Evolutionary conservation across 2,888 invertebrate genomes (phyloP).

Genomic region (Archaeoteleia sp.): DNA sequence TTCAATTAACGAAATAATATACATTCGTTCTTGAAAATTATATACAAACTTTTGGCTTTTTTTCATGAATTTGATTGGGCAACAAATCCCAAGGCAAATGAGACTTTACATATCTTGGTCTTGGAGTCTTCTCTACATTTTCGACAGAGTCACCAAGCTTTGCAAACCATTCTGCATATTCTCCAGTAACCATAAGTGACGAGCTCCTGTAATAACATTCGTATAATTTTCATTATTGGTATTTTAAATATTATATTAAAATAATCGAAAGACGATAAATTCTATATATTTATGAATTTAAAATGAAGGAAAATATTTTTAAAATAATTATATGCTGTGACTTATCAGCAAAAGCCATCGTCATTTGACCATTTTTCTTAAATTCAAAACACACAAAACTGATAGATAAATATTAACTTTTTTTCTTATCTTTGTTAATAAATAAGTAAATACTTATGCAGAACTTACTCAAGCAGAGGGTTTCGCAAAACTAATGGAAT

Average conservation of each 20-base stretch:
- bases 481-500: conserved; percentile 78
- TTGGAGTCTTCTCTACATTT: conserved; percentile 77
- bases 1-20: too few relatives aligned
- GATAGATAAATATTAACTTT: too few relatives aligned
- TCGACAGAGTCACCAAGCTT: conserved; percentile 83
- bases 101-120: conserved; percentile 80
- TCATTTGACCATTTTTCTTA: too few relatives aligned
- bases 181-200: conserved; percentile 66
- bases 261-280: too few relatives aligned
- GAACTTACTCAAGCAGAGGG: conserved; percentile 72
- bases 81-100: conserved; percentile 80
- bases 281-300: neutral
- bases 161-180: conserved; percentile 67
- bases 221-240: conserved; percentile 3
- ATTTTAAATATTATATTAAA: neutral
- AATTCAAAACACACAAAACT: too few relatives aligned
- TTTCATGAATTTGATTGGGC: conserved; percentile 75
- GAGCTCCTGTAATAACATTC: conserved; percentile 60
- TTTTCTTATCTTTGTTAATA: too few relatives aligned
- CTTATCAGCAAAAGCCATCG: too few relatives aligned
- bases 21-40: too few relatives aligned
- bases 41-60: conserved; percentile 79
- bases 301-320: too few relatives aligned
- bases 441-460: neutral
- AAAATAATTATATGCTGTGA: too few relatives aligned